These are phyloP conservation scores for Climacteris rufus DNA, from an alignment of 2,113 vertebrate species.

Conservation along the genomic window DNA sequence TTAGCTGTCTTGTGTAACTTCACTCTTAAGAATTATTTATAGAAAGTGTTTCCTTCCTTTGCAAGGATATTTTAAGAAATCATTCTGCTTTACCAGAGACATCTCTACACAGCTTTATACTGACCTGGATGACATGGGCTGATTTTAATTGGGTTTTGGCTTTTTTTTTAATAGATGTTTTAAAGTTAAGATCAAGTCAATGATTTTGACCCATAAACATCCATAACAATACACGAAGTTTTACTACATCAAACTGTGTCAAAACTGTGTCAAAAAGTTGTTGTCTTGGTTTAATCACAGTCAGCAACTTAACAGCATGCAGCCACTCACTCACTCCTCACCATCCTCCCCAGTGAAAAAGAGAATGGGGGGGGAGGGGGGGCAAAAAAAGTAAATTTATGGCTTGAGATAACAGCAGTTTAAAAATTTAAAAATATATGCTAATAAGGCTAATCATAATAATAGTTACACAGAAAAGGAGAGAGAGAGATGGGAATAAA, in stretches of 20 bases:
- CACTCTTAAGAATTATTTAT: background rate
- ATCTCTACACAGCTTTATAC: background rate
- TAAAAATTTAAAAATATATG: background rate
- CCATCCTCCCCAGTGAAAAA: background rate
- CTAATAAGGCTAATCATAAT: background rate
- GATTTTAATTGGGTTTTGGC: background rate
- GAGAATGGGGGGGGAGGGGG: background rate
- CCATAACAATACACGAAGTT: background rate
- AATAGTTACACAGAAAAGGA: background rate
- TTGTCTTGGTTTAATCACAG: background rate
- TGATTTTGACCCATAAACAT: background rate
- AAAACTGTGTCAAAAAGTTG: background rate
- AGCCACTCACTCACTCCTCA: background rate
- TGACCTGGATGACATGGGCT: background rate
- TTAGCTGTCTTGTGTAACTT: background rate
- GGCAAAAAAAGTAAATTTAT: background rate
- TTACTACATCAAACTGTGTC: background rate
- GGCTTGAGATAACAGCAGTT: background rate
- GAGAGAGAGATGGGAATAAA: background rate
- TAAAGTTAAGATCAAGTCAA: background rate
- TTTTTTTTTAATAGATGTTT: background rate
- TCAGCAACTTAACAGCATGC: background rate
- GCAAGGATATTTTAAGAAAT: background rate
- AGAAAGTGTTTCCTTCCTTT: background rate
- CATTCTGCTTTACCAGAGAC: background rate